Base-by-base conservation (phyloP, 2,888 invertebrate species). In the Tachina lurida region DNA sequence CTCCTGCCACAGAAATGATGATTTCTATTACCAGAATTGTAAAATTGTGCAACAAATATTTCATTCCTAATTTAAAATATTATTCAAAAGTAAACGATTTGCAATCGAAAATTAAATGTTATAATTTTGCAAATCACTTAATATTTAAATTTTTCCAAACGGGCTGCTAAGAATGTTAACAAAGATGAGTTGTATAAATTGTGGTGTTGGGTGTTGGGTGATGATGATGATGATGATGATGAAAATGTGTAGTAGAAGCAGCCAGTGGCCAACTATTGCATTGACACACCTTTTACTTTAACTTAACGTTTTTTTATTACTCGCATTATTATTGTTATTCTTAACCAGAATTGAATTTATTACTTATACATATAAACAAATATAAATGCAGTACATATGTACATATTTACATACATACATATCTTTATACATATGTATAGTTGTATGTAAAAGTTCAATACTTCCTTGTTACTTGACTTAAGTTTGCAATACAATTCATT, bases 281-380 rank as follows among this genome's bases (percentile, higher is more conserved):
- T 75, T 75, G 86, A 83, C 86, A 86, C 86, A 83, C 86, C 86
- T 83, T 83, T 77, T 79, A 85, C 78, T 79, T 63, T 41, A 78
- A 78, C 56, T 86, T 79, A 79, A 52, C 56, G 45, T 74, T 75
- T 63, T 47, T 75, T 80, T 73, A 77, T 74, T 74, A 63, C 68
- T 68, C 68, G n/a, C 73, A 76, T 81, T 77, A 78, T 77, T 76
- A 77, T 73, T 83, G 49, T 73, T 83, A 62, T 76, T 83, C 79
- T 86, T 86, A 86, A 83, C 60, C 71, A 83, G 71, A 86, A 86
- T 86, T 79, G 70, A 85, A 81, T 81, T 81, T 77, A 68, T 85
- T 74, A 58, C 31, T 31, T 31, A 31, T 31, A 31, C 22, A 1
- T 31, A 4, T 4, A 31, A 0, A 31, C 4, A 31, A 58, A 74